A percentile compares a stretch with the other conserved stretches of the same genome.
Evolutionary conservation across 1,140 invertebrate genomes (phyloP).

Genomic region (Steinernema feltiae): DNA sequence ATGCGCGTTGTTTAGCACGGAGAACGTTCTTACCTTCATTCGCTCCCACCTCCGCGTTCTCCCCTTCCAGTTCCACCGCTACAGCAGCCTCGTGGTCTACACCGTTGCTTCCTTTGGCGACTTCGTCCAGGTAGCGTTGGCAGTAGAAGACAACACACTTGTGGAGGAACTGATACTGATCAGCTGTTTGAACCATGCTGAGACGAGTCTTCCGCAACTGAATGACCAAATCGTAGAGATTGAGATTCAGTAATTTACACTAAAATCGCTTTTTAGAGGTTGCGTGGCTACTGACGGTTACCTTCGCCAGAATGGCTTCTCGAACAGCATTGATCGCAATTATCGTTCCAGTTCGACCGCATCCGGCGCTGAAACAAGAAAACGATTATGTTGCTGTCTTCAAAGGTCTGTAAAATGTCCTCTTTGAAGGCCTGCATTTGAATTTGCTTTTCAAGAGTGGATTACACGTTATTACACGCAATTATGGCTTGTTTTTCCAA

Average conservation of each 20-base stretch:
- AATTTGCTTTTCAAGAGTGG: too few species aligned
- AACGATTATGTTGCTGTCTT: too few species aligned
- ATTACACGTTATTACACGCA: too few species aligned
- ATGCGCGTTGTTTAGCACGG: too few species aligned
- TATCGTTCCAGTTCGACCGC: conserved; percentile 68
- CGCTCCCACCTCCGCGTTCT: neutral
- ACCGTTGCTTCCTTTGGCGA: neutral
- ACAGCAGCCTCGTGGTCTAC: neutral
- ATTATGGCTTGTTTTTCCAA: neutral
- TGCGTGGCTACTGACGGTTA: conserved; percentile 55
- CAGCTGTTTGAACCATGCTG: conserved; percentile 66
- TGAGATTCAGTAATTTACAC: conserved; percentile 63
- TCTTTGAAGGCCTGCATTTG: too few species aligned
- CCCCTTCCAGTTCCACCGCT: neutral
- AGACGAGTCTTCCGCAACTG: conserved; percentile 65
- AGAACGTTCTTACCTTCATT: neutral
- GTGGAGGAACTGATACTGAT: conserved; percentile 34
- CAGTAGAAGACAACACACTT: conserved; percentile 20
- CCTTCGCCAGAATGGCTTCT: conserved; percentile 64
- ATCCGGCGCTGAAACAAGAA: conserved; percentile 65
- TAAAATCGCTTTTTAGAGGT: conserved; percentile 59
- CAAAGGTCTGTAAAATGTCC: too few species aligned
- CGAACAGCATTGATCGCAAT: conserved; percentile 68
- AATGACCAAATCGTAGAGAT: conserved; percentile 63
- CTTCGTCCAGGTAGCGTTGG: neutral